Evolutionary conservation across 2,113 vertebrate species (phyloP).

Genomic region (Pao palembangensis): DNA sequence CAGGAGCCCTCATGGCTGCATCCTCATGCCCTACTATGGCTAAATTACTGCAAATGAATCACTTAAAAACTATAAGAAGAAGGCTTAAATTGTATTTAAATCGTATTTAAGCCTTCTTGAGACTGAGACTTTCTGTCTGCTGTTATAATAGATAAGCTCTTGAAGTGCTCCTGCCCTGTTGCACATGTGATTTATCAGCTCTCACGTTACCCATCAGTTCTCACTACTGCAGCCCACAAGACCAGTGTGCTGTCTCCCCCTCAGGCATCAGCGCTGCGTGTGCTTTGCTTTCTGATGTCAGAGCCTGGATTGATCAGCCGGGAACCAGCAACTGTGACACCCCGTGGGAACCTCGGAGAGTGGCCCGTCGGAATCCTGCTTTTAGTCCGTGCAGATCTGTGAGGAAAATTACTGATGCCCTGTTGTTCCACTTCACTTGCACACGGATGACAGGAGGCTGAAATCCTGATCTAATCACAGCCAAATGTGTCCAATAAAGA

Average conservation of each 20-base stretch:
- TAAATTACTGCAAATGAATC: too few species aligned
- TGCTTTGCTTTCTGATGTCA: slow-evolving; percentile 18
- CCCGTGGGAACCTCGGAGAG: slow-evolving; percentile 2
- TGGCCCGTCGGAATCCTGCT: slow-evolving; percentile 4
- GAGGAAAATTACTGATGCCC: slow-evolving; percentile 20
- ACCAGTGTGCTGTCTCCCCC: slow-evolving; percentile 26
- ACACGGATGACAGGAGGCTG: slow-evolving; percentile 22
- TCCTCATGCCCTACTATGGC: too few species aligned
- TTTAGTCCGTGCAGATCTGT: too few species aligned
- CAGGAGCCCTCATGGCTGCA: too few species aligned
- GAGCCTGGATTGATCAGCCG: too few species aligned
- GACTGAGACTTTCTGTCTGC: too few species aligned
- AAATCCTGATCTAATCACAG: slow-evolving; percentile 35
- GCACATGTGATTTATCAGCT: slow-evolving; percentile 56
- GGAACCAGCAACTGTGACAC: not conserved
- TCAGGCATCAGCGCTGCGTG: slow-evolving; percentile 20
- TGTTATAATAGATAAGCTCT: not conserved
- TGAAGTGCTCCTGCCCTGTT: not conserved
- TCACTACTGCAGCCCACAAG: slow-evolving; percentile 43
- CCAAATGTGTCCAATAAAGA: too few species aligned
- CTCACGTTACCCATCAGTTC: not conserved
- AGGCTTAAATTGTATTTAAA: too few species aligned
- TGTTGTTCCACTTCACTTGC: slow-evolving; percentile 34
- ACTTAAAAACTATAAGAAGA: too few species aligned
- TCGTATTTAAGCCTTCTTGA: too few species aligned